phyloP scores from a whole-genome alignment of 1,140 invertebrate genomes.

The Cryptotermes secundus region DNA sequence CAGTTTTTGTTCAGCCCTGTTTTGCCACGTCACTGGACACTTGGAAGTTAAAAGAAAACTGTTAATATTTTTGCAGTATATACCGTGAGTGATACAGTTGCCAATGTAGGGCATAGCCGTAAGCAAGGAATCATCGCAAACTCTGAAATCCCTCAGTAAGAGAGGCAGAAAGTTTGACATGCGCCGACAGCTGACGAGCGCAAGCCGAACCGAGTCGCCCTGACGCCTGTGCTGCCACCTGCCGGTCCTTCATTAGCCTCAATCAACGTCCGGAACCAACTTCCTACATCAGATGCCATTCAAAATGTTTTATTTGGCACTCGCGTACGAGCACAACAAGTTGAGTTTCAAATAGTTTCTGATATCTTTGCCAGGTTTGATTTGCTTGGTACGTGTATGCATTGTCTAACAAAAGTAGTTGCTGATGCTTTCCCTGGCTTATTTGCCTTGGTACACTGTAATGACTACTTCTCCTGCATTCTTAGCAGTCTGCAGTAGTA shows the following conservation, averaged over 20 bases:
- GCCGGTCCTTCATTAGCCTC: constrained; percentile 11
- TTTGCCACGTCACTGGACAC: too few relatives aligned
- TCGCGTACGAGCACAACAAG: background rate
- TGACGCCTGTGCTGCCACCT: constrained; percentile 1
- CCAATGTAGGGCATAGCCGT: too few relatives aligned
- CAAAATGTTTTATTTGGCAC: constrained; percentile 17
- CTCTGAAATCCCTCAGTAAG: background rate
- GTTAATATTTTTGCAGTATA: background rate
- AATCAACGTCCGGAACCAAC: constrained; percentile 14
- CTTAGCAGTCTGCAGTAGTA: too few relatives aligned
- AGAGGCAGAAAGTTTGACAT: background rate
- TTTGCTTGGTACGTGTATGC: too few relatives aligned
- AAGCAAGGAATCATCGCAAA: background rate
- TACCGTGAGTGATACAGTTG: background rate
- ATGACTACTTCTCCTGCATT: too few relatives aligned
- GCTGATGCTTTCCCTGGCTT: too few relatives aligned
- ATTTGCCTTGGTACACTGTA: too few relatives aligned
- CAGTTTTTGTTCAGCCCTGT: too few relatives aligned
- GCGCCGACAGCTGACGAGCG: constrained; percentile 10
- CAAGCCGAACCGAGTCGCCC: background rate
- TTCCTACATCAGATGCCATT: constrained; percentile 16
- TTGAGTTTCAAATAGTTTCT: too few relatives aligned
- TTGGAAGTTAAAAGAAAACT: background rate
- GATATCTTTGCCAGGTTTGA: too few relatives aligned
- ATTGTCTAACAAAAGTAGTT: too few relatives aligned